These are phyloP conservation scores for Anniella stebbinsi DNA, from an alignment of 2,797 vertebrate species.

Conservation along the genomic window DNA sequence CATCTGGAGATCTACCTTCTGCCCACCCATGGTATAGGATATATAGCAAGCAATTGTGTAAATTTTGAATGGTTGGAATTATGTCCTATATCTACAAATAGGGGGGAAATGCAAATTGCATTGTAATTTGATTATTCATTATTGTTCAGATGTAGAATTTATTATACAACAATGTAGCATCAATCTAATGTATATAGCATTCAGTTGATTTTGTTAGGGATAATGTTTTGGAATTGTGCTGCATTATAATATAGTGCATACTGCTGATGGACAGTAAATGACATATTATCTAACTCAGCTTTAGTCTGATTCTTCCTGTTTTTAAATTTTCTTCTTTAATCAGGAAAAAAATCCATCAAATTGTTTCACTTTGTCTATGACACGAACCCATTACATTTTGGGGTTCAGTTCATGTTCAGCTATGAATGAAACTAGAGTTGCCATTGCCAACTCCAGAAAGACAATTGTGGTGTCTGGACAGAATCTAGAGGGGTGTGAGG, in stretches of 20 bases:
- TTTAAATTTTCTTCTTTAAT: constrained; percentile 31
- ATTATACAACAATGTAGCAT: constrained; percentile 55
- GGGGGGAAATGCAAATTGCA: constrained; percentile 46
- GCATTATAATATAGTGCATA: constrained; percentile 61
- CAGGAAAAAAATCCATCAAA: neutral
- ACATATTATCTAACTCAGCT: constrained; percentile 68
- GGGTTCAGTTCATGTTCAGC: neutral
- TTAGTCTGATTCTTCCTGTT: constrained; percentile 59
- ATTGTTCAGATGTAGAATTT: constrained; percentile 40
- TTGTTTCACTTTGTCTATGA: neutral
- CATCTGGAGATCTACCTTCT: rapidly evolving
- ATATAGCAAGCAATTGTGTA: neutral
- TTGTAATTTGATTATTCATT: constrained; percentile 43
- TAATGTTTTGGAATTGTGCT: constrained; percentile 56
- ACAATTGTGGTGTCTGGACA: neutral
- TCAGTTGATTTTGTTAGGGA: constrained; percentile 57
- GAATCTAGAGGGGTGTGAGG: neutral
- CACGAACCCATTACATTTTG: neutral
- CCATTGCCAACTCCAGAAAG: neutral
- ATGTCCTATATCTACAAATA: constrained; percentile 54
- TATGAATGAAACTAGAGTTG: neutral
- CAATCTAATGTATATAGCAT: constrained; percentile 29
- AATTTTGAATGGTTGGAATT: constrained; percentile 45
- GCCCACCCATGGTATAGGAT: neutral
- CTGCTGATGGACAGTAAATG: constrained; percentile 67